phyloP scores from a whole-genome alignment of 2,888 invertebrate genomes.

The Chirona hameri region DNA sequence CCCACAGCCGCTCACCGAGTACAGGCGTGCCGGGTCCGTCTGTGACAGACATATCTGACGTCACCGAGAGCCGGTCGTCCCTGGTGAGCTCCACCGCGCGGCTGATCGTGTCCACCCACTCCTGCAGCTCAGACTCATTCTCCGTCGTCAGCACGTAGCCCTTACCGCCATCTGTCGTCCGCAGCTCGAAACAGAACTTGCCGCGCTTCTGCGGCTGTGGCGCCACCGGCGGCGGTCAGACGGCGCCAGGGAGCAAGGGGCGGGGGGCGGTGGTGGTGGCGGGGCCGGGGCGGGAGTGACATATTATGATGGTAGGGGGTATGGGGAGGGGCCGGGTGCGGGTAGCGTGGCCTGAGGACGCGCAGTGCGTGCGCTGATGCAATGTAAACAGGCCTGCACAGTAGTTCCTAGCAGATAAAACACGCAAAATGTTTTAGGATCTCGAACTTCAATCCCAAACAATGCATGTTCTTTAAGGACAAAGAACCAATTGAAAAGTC shows the following conservation, averaged over 20 bases:
- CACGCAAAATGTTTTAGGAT: too few species aligned
- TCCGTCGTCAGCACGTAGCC: slow-evolving; percentile 83
- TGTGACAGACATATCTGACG: not conserved
- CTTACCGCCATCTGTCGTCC: slow-evolving; percentile 74
- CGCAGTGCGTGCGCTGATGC: too few species aligned
- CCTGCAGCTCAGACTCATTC: slow-evolving; percentile 72
- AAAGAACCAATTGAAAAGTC: too few species aligned
- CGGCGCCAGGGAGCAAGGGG: slow-evolving; percentile 41
- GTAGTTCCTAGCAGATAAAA: too few species aligned
- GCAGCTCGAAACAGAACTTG: slow-evolving; percentile 78
- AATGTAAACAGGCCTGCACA: too few species aligned
- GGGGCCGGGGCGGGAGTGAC: too few species aligned
- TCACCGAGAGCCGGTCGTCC: not conserved
- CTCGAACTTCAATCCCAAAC: too few species aligned
- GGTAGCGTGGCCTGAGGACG: too few species aligned
- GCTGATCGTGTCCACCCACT: slow-evolving; percentile 78
- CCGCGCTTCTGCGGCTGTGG: slow-evolving; percentile 74
- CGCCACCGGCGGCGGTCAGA: slow-evolving; percentile 43
- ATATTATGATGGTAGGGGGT: too few species aligned
- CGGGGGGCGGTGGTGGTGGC: too few species aligned
- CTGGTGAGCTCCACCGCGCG: slow-evolving; percentile 59
- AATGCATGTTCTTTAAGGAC: too few species aligned
- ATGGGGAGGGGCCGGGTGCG: too few species aligned
- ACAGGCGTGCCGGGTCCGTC: not conserved
- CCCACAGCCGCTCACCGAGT: not conserved